These are phyloP conservation scores for Verasper variegatus DNA, from an alignment of 2,113 vertebrate species.

Conservation along the genomic window DNA sequence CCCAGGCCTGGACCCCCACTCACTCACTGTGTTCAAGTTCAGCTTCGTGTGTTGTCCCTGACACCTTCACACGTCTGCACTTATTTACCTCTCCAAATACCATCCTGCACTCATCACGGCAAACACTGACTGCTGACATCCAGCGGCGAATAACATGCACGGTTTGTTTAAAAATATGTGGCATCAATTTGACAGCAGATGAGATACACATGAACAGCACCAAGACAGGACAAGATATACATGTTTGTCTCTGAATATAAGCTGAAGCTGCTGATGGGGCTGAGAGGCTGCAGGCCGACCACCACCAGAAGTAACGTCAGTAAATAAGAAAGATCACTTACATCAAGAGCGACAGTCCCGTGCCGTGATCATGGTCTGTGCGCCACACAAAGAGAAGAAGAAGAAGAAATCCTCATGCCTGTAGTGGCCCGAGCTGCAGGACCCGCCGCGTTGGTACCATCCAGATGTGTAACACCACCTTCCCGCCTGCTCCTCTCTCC, in stretches of 20 bases:
- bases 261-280: conserved; percentile 3
- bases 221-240: background rate
- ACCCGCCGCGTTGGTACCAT: conserved; percentile 48
- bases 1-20: conserved; percentile 17
- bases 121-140: conserved; percentile 16
- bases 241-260: background rate
- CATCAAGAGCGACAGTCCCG: conserved; percentile 75
- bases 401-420: conserved; percentile 56
- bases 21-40: background rate
- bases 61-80: conserved; percentile 35
- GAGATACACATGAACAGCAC: background rate
- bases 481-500: conserved; percentile 40
- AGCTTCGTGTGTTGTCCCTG: background rate
- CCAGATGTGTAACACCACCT: conserved; percentile 73
- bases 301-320: conserved; percentile 6
- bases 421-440: conserved; percentile 37
- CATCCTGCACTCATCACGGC: background rate
- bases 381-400: conserved; percentile 22
- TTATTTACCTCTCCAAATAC: conserved; percentile 27
- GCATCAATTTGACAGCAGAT: background rate
- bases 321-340: conserved; percentile 70
- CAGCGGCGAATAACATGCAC: conserved; percentile 5
- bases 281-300: background rate
- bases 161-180: background rate
- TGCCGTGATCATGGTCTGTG: conserved; percentile 68